Evolutionary conservation across 2,113 vertebrate species (phyloP), one percentile per base, ranked within the genome.

Genomic region (Redunca redunca): DNA sequence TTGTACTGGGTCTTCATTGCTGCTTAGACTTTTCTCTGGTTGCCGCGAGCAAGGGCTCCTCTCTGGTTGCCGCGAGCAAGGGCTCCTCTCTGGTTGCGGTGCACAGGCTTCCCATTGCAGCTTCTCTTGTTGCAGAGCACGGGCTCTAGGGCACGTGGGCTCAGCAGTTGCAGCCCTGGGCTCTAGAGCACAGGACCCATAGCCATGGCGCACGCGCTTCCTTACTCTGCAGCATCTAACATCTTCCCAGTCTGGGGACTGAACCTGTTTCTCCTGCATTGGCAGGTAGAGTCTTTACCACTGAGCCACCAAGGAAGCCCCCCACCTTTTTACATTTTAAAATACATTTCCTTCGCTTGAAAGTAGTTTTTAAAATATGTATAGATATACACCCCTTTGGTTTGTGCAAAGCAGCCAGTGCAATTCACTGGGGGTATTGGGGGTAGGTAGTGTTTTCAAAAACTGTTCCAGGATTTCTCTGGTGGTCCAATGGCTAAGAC

Each of bases 271-370:
- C 71, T 26, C 71, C 71, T 77, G 40, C 23, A 7, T 2, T 77
- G 71, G 71, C 71, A 26, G 12, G 40, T 43, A 43, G 36, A 40
- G 36, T 43, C 71, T 77, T 77, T 26, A 80, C 26, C 78, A 33
- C 46, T 80, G 46, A 33, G 26, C 28, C 46, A 80, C 46, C 26
- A 6, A 30, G 26, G 77, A 48, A 48, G 14, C 43, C 46, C 26
- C 43, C 26, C 15, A 6, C 26, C 14, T 50, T 81, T 81, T 90
- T 60, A 33, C 12, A 53, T 71, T 82, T 80, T 62, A 57, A 92
- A 92, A 87, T 81, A 96, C n/a, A 74, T 85, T 26, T 89, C 23
- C 52, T 92, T 57, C 25, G 6, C 83, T 91, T 62, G 46, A 89
- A 88, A 88, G 60, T 94, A 62, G 58, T 88, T 85, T 93, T 77